Conservation (phyloP, 2,113 vertebrate species). For the Probosciger aterrimus region DNA sequence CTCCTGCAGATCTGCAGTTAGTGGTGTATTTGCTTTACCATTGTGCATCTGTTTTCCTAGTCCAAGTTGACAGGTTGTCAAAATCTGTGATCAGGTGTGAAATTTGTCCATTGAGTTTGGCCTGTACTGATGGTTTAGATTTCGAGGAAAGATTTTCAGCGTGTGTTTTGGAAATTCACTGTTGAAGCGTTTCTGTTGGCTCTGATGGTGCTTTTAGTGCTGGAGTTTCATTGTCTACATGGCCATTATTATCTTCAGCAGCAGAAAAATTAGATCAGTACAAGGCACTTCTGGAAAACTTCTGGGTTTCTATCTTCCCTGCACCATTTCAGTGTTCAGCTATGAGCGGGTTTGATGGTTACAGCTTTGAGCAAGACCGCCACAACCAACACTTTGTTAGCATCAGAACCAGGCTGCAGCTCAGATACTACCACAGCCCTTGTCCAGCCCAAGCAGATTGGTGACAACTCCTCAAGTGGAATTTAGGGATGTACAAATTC, state of each 20-base stretch:
- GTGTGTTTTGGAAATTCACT: not conserved
- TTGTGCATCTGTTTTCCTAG: not conserved
- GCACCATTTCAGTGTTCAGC: not conserved
- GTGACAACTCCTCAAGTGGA: not conserved
- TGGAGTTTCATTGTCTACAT: not conserved
- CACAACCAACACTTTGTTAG: not conserved
- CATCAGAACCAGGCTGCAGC: not conserved
- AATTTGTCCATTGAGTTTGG: not conserved
- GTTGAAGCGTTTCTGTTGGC: not conserved
- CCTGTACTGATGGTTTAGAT: not conserved
- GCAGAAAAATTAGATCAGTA: not conserved
- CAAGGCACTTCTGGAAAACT: not conserved
- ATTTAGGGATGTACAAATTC: not conserved
- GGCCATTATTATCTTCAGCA: not conserved
- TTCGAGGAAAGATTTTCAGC: not conserved
- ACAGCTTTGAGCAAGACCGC: not conserved
- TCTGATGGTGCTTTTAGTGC: not conserved
- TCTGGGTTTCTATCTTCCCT: not conserved
- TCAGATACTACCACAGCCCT: not conserved
- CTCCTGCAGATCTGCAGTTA: not conserved
- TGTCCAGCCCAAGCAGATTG: not conserved
- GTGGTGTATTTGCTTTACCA: not conserved
- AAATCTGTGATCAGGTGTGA: not conserved
- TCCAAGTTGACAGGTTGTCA: not conserved
- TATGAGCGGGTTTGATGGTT: not conserved